phyloP scores from a whole-genome alignment of 2,113 vertebrate species.

The Oreamnos americanus region DNA sequence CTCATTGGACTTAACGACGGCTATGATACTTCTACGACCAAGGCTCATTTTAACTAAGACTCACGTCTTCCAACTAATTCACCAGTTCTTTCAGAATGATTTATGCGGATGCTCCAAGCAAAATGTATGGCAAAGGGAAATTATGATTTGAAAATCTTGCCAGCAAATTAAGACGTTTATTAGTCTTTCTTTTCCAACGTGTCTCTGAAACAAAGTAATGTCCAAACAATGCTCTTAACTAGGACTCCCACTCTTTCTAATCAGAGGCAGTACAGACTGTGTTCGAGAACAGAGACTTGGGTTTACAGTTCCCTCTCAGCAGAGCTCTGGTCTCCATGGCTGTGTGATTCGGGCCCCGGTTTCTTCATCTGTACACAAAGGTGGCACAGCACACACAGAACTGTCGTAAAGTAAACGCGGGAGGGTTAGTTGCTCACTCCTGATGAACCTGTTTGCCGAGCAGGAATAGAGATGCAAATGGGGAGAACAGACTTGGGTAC shows the following conservation, averaged over 20 bases:
- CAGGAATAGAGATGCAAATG: no score
- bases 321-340: neutral
- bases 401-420: rapidly evolving
- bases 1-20: neutral
- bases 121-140: conserved; percentile 17
- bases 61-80: neutral
- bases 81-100: conserved; percentile 44
- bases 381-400: neutral
- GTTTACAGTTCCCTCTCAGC: neutral
- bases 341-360: neutral
- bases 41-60: conserved; percentile 21
- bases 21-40: neutral
- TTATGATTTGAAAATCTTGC: neutral
- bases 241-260: neutral
- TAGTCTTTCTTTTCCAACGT: neutral
- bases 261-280: neutral
- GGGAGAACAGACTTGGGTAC: no score
- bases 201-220: neutral
- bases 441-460: neutral
- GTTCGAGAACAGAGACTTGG: neutral
- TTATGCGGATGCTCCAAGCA: neutral
- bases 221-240: neutral
- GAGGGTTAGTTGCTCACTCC: neutral
- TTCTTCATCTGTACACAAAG: neutral
- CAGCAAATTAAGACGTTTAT: conserved; percentile 30